These are phyloP conservation scores for Acinonyx jubatus DNA, from an alignment of 2,113 vertebrate species.

Conservation along the genomic window DNA sequence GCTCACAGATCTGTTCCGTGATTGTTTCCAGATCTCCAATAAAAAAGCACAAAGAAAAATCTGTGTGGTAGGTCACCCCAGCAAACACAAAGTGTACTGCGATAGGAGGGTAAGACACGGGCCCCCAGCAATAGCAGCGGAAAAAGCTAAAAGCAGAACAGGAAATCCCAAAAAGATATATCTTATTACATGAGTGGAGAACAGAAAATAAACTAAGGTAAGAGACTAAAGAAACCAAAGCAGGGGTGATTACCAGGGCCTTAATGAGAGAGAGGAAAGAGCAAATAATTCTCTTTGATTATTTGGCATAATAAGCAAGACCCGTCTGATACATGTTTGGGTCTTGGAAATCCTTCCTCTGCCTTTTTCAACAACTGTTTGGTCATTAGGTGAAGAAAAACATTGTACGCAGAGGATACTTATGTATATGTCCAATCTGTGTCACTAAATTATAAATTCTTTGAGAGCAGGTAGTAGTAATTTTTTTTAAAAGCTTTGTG, in stretches of 20 bases:
- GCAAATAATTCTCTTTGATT: conserved; percentile 10
- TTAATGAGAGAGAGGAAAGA: conserved; percentile 45
- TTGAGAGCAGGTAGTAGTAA: background rate
- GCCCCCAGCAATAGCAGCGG: background rate
- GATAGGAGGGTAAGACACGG: background rate
- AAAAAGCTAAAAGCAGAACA: conserved; percentile 55
- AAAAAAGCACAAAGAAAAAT: conserved; percentile 60
- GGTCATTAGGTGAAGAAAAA: conserved; percentile 41
- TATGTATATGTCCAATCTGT: background rate
- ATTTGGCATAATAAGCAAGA: conserved; percentile 34
- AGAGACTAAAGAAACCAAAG: conserved; percentile 47
- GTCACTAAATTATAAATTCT: conserved; percentile 4
- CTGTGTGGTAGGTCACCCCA: background rate
- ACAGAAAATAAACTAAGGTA: conserved; percentile 71
- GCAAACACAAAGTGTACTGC: background rate
- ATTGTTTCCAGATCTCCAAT: conserved; percentile 63
- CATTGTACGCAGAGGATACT: background rate
- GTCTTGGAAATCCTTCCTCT: conserved; percentile 13
- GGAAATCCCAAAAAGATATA: conserved; percentile 59
- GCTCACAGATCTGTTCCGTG: background rate
- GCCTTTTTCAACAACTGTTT: conserved; percentile 17
- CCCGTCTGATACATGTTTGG: background rate
- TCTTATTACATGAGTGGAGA: conserved; percentile 63
- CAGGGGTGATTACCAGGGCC: background rate
- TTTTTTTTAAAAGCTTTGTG: background rate